Percentiles rank a stretch among this genome's conserved stretches.
Evolutionary conservation across 2,113 vertebrate genomes (phyloP).

Genomic region (Cottus gobio): DNA sequence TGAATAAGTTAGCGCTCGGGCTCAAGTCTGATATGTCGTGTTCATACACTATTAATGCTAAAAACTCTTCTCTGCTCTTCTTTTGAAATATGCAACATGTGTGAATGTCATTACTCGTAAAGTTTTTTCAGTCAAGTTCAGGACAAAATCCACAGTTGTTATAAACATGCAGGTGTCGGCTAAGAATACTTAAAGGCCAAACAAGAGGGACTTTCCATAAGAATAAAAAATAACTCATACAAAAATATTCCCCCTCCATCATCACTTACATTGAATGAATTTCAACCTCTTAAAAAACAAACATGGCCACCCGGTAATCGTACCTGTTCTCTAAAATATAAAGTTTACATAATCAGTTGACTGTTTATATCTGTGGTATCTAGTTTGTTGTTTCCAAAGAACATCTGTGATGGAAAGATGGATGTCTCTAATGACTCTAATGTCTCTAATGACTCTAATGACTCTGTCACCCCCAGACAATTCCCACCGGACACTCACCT

Average conservation of each 20-base stretch:
- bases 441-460: no score
- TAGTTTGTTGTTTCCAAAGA: neutral
- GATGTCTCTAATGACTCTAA: no score
- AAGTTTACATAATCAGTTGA: neutral
- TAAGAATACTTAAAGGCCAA: no score
- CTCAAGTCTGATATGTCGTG: neutral
- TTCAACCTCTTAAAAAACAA: no score
- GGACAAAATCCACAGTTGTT: neutral
- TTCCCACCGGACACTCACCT: no score
- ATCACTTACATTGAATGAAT: no score
- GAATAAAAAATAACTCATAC: no score
- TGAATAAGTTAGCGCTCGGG: neutral
- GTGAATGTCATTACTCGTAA: neutral
- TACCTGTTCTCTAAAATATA: neutral
- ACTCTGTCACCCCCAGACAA: no score
- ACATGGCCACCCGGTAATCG: neutral
- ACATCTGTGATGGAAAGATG: neutral
- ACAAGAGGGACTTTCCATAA: no score
- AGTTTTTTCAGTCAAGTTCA: neutral
- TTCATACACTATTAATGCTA: neutral
- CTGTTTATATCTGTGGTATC: neutral
- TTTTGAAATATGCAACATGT: neutral
- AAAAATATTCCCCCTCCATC: no score
- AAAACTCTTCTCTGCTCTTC: neutral
- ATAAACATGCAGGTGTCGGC: neutral